Base-by-base conservation (phyloP, 2,113 vertebrate genomes). In the Syngnathoides biaculeatus region DNA sequence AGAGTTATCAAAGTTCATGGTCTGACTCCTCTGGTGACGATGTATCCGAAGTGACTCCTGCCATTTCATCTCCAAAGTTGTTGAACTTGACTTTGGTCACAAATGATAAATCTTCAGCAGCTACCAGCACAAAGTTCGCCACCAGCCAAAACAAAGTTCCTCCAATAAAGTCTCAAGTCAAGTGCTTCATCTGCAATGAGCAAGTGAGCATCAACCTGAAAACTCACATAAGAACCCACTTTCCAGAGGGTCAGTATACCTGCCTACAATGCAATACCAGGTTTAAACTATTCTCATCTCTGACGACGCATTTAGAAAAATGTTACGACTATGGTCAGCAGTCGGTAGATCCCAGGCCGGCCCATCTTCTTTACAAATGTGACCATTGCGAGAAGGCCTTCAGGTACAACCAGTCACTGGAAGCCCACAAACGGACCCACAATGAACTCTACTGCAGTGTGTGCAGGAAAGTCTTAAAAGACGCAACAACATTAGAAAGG, bases 151-250 rank as follows among this genome's bases (percentile, higher is more conserved):
- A n/a, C 4, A 74, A 71, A 57, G 38, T 24, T 1, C 24, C 6
- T 11, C 2, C 26, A 0, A 65, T 68, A 62, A 81, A 67, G 20
- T 8, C 7, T 12, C 40, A 19, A 11, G 15, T 53, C 26, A 39
- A 56, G 2, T 88, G 87, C 57, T 78, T 75, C 13, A 76, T 88
- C 71, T 88, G 87, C 59, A 75, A 74, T 3, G 64, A 86, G 64
- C 67, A 27, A 0, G 14, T 84, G 2, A 45, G 48, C 2, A 65
- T 40, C 0, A 64, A 15, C 0, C 70, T 87, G n/a, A 63, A 22
- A 2, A 8, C 7, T 42, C 87, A 88, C 75, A 75, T 88, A 77
- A 79, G 80, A 64, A 75, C n/a, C n/a, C 85, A 88, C 77, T 88
- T 87, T 8, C 85, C 85, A 12, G 45, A 39, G 1, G 67, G 67